Base-by-base conservation (phyloP, 2,888 invertebrate species). In the Gastrophysa polygoni region DNA sequence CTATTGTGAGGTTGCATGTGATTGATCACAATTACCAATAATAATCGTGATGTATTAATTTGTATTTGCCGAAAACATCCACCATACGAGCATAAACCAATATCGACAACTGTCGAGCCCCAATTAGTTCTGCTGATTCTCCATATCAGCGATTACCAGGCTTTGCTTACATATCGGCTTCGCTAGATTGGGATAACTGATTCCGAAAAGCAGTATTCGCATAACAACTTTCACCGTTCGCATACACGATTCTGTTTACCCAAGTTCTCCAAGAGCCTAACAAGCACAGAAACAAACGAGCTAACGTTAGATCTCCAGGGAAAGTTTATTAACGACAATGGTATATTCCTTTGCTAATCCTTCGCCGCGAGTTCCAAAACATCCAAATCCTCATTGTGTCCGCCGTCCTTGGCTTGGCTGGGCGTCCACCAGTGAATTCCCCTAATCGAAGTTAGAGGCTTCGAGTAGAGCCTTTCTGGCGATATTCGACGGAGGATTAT, bases 321-420 rank as follows among this genome's bases (percentile, higher is more conserved):
- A 68, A 64, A 66, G 18, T 54, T 21, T 11, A 64, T 67, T 64
- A 68, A 67, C 66, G 68, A 68, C 69, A 68, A 70, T 68, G 68
- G 69, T 67, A 64, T 59, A n/a, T 7, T 58, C 64, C 63, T 66
- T 59, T 57, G 60, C 32, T 70, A 71, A 72, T 70, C 70, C 63
- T 65, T n/a, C 24, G 62, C 71, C 71, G 57, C 71, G 67, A 73
- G 68, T 72, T 73, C 67, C 67, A 68, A 73, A 71, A 72, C 70
- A 71, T 51, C 58, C 63, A 61, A 67, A 63, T 57, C 57, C 66
- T 66, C 47, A 61, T 62, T 61, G 65, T 66, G 59, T 62, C 68
- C 61, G 58, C 61, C 43, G 64, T 59, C 61, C 49, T 63, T 56
- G 62, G 59, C 49, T 59, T 62, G 59, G 58, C 21, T 58, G 17